Evolutionary conservation across 2,797 vertebrate genomes (phyloP).

Genomic region (Potorous gilbertii): DNA sequence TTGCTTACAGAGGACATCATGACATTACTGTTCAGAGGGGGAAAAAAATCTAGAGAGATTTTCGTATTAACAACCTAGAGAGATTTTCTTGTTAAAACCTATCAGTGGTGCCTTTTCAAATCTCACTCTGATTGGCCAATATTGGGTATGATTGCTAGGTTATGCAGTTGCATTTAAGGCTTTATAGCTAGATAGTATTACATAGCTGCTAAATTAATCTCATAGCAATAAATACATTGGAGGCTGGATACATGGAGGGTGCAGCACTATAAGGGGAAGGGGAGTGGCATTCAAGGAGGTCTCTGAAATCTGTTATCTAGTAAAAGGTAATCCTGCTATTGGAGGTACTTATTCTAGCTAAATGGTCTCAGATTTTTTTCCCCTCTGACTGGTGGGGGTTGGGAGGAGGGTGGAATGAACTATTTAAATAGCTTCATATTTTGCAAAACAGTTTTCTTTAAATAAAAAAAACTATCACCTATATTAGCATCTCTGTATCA

Average conservation of each 20-base stretch:
- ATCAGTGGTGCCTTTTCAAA: not conserved
- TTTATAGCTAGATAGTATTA: slow-evolving; percentile 18
- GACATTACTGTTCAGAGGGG: not conserved
- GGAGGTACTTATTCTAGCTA: not conserved
- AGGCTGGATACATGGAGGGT: not conserved
- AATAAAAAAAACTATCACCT: not conserved
- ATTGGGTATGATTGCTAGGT: not conserved
- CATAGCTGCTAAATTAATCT: slow-evolving; percentile 23
- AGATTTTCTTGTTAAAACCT: not conserved
- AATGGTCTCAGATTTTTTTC: not conserved
- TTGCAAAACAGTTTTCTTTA: not conserved
- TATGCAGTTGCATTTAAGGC: slow-evolving; percentile 2
- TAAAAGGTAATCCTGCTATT: not conserved
- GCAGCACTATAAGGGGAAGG: not conserved
- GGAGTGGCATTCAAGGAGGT: not conserved
- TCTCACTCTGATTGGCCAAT: not conserved
- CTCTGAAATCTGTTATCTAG: not conserved
- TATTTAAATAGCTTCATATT: slow-evolving; percentile 1
- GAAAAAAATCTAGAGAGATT: not conserved
- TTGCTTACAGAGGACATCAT: not conserved
- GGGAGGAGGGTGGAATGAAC: not conserved
- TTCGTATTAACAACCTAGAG: not conserved
- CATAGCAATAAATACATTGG: slow-evolving; percentile 18
- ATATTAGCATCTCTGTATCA: not conserved
- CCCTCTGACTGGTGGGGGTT: not conserved